These are phyloP conservation scores for Seira sanloemensis DNA, from an alignment of 2,888 invertebrate genomes.

Conservation along the genomic window DNA sequence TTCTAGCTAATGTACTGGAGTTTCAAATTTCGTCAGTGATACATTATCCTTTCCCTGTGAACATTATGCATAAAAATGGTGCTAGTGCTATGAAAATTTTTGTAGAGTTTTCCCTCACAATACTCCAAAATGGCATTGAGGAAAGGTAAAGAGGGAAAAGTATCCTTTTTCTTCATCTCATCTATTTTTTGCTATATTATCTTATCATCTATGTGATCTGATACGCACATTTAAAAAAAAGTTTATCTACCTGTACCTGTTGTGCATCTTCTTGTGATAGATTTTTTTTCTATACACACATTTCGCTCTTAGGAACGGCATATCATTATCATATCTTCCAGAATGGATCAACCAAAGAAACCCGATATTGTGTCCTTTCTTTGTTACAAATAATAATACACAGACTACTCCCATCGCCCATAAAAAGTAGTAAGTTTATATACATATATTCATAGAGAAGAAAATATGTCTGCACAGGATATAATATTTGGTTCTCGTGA, in stretches of 20 bases:
- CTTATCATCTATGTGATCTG: slow-evolving; percentile 57
- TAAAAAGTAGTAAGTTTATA: no score
- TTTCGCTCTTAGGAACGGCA: slow-evolving; percentile 20
- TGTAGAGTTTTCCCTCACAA: slow-evolving; percentile 8
- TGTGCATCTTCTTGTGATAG: slow-evolving; percentile 35
- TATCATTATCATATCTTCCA: slow-evolving; percentile 58
- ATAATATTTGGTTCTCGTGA: neutral
- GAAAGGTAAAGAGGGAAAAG: slow-evolving; percentile 10
- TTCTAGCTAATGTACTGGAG: slow-evolving; percentile 55
- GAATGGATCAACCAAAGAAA: slow-evolving; percentile 43
- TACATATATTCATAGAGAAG: no score
- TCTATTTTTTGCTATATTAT: slow-evolving; percentile 42
- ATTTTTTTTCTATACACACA: slow-evolving; percentile 31
- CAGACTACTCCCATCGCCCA: neutral
- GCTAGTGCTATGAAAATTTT: slow-evolving; percentile 42
- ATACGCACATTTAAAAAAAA: slow-evolving; percentile 45
- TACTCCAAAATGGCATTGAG: slow-evolving; percentile 20
- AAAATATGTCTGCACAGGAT: neutral
- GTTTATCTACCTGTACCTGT: slow-evolving; percentile 45
- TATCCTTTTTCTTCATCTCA: slow-evolving; percentile 29
- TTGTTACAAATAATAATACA: neutral
- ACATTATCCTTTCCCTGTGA: slow-evolving; percentile 56
- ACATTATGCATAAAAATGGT: slow-evolving; percentile 59
- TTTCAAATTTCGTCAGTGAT: slow-evolving; percentile 52
- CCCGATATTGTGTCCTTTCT: slow-evolving; percentile 53